These are phyloP conservation scores for Meloidogyne floridensis DNA, from an alignment of 1,140 invertebrate species.

Conservation along the genomic window DNA sequence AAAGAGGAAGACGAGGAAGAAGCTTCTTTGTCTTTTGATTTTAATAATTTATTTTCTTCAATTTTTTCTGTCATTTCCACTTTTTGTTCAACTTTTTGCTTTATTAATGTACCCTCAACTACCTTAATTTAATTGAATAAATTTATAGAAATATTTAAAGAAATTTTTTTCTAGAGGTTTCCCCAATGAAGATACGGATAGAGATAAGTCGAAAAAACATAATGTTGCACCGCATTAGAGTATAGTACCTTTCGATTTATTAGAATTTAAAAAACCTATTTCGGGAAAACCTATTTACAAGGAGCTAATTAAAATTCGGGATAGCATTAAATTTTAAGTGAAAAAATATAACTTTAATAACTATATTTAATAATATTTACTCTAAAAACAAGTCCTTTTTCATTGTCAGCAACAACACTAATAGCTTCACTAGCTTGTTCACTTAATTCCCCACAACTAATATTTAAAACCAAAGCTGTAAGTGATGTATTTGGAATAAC, in stretches of 20 bases:
- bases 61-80: not conserved
- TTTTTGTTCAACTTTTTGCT: not conserved
- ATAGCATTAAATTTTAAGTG: no score
- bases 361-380: not conserved
- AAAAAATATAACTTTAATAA: no score
- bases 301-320: no score
- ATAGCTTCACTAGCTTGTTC: slow-evolving; percentile 28
- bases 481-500: slow-evolving; percentile 7
- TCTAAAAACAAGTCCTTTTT: slow-evolving; percentile 18
- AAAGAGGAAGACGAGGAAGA: not conserved
- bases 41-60: not conserved
- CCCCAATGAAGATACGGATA: no score
- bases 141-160: no score
- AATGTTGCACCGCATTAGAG: no score
- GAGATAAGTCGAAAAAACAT: no score
- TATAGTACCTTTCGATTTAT: no score
- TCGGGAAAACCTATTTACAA: not conserved
- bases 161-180: not conserved
- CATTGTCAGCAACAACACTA: slow-evolving; percentile 1
- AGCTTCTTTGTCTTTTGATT: not conserved
- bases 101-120: not conserved
- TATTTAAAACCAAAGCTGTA: slow-evolving; percentile 20
- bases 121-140: not conserved
- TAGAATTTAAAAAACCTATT: no score
- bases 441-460: slow-evolving; percentile 27